A percentile compares a stretch with the other conserved stretches of the same genome.
These are phyloP conservation scores for Aplochiton taeniatus DNA, from an alignment of 2,797 vertebrate genomes.

Conservation along the genomic window DNA sequence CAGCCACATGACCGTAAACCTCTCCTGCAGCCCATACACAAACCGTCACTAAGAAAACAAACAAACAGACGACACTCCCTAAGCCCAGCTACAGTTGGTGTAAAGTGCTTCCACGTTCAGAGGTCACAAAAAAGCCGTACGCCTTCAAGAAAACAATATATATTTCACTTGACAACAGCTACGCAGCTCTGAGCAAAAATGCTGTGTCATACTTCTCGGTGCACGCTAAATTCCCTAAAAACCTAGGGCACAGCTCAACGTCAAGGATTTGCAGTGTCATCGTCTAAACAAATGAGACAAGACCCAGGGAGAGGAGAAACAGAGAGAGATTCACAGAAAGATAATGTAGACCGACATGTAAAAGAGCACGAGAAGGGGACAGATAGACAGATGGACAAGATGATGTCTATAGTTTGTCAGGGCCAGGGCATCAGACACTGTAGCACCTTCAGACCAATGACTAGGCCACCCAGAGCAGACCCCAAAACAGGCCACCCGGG, in stretches of 20 bases:
- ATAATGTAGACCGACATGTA: no score
- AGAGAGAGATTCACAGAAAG: background rate
- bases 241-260: background rate
- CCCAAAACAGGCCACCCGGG: no score
- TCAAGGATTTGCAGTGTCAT: constrained; percentile 10
- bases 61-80: constrained; percentile 27
- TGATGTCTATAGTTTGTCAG: no score
- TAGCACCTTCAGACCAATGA: no score
- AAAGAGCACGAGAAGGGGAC: background rate
- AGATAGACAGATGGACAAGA: background rate
- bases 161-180: no score
- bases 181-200: no score
- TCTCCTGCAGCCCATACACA: constrained; percentile 12
- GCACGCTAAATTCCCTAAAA: constrained; percentile 8
- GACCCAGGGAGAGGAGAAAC: background rate
- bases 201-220: background rate
- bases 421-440: no score
- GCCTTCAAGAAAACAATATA: no score
- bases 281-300: constrained; percentile 17
- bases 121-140: constrained; percentile 1
- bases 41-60: constrained; percentile 33
- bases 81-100: constrained; percentile 17
- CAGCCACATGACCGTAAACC: constrained; percentile 45
- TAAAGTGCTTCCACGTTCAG: constrained; percentile 29
- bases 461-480: no score